Base-by-base conservation (phyloP, 1,140 invertebrate genomes). In the Drosophila sechellia region DNA sequence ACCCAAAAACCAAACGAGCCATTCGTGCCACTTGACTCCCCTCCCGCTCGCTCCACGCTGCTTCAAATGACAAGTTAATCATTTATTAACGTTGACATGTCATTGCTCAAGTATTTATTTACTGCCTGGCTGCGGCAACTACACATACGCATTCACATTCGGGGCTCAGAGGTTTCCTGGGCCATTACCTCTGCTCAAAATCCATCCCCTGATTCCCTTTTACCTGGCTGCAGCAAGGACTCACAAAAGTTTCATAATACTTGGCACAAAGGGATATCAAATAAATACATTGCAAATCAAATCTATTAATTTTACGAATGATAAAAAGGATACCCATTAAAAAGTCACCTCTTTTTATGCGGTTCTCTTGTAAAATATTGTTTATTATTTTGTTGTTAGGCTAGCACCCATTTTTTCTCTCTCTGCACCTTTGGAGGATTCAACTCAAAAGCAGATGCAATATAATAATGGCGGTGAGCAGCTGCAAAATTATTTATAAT, bases 41-140 rank as follows among this genome's bases (percentile, higher is more conserved):
- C 60, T 5, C 12, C 27, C 11, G 45, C 25, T 42, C 50, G 13
- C 49, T 75, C 49, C 72, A 45, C 35, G 42, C 54, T 60, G 64
- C 54, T 63, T 49, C 74, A 69, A 75, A 71, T 77, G 84, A 84
- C 79, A 87, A 87, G 76, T 89, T 87, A 87, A 87, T 87, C 85
- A 87, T 87, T 87, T 89, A 89, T 87, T 87, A 80, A 80, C 75
- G 77, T 71, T 87, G 80, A 87, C 84, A 89, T 87, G 84, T 84
- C 79, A 84, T 87, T 89, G 69, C 80, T 87, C 77, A 89, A 87
- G 84, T 87, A 87, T 87, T 87, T 76, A 87, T 87, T 80, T 80
- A 87, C 68, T 84, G 42, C 74, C 55, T 65, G 42, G 39, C 35
- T 45, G 50, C 63, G 61, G 35, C 74, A 64, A 70, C 73, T 70